Evolutionary conservation across 2,888 invertebrate species (phyloP), one percentile per base, ranked within the genome.

Genomic region (Geotrupes spiniger): DNA sequence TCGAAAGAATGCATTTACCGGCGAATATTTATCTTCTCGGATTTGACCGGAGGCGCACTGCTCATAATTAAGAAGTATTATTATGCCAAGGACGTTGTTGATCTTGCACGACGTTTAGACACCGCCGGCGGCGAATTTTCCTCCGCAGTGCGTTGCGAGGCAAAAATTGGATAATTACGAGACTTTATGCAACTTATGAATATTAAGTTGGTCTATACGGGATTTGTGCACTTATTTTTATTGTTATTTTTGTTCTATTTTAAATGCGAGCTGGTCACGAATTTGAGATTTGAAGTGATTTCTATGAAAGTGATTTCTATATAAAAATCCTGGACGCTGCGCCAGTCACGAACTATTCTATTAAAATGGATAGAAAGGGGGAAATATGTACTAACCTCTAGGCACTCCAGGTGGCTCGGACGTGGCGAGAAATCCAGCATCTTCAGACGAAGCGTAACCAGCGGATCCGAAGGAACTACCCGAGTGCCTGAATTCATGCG

Each of bases 401-500:
- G 69, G 70, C 58, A 70, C 66, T 61, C 72, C 72, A 51, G 71
- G 66, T 51, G 70, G 62, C 48, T 73, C 72, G 2, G 80, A 78
- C 21, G 81, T 78, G 69, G 78, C 84, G 62, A 84, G 78, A 64
- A 83, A 84, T 39, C 82, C 78, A 63, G 84, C 83, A 63, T 87
- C 87, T 70, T 87, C 87, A 59, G 85, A 85, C 59, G 85, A 85
- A 49, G 87, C 86, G 72, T 88, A 87, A 51, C 87, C 87, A 17
- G 86, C 86, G 27, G 82, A 82, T 53, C 87, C 87, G 74, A 88
- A 88, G 65, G 86, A 86, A 72, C 86, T 85, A 48, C 87, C 87
- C 41, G 87, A 87, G 73, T 88, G 88, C 50, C 90, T 83, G 74
- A 87, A 83, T 58, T 85, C 83, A 71, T 87, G 85, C 39, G 91